Conservation (phyloP, 2,888 invertebrate genomes). For the Patella caerulea region DNA sequence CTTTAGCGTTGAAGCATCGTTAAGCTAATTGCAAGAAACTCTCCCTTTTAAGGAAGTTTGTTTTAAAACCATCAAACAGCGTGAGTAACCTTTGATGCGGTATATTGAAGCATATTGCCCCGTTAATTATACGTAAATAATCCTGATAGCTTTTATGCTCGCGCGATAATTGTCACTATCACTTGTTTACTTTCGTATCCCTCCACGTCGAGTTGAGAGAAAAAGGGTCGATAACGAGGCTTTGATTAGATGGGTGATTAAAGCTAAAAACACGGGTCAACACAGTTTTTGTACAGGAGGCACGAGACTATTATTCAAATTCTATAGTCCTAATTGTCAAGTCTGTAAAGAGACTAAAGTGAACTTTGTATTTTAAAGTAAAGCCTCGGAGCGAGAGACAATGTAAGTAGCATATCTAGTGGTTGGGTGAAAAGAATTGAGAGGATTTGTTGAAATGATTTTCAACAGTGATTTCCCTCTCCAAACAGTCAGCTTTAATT, state of each 20-base stretch:
- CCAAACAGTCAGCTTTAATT: too few species aligned
- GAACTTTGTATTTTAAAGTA: not conserved
- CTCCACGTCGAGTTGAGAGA: not conserved
- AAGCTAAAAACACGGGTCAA: not conserved
- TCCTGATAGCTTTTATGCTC: not conserved
- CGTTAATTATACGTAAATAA: constrained; percentile 7
- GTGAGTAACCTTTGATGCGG: not conserved
- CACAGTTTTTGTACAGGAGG: not conserved
- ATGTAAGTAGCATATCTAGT: not conserved
- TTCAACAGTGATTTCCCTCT: too few species aligned
- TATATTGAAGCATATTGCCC: constrained; percentile 3
- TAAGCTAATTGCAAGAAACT: constrained; percentile 4
- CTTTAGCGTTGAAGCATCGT: constrained; percentile 8
- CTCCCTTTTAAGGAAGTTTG: constrained; percentile 9
- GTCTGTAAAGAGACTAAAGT: not conserved
- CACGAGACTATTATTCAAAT: not conserved
- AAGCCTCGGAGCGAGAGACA: not conserved
- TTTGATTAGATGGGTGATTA: constrained; percentile 2
- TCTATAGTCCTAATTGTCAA: not conserved
- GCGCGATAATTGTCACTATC: not conserved
- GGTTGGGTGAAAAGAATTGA: not conserved
- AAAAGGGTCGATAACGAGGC: not conserved
- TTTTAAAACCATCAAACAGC: constrained; percentile 11
- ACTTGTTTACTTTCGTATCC: not conserved
- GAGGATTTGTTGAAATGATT: too few species aligned